Evolutionary conservation across 2,113 vertebrate species (phyloP), one percentile per base, ranked within the genome.

Genomic region (Cygnus atratus): DNA sequence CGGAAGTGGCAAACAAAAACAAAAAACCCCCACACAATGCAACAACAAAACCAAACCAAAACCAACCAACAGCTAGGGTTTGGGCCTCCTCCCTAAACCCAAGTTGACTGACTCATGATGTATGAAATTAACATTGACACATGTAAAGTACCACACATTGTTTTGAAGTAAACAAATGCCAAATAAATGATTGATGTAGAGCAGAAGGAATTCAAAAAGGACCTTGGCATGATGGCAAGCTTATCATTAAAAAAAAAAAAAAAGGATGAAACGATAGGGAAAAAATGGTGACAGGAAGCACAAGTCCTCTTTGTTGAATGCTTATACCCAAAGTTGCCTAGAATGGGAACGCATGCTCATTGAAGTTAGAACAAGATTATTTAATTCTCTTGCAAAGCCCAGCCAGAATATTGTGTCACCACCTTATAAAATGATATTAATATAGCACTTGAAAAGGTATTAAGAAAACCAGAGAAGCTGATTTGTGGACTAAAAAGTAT

Each of bases 341-440:
- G 43, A 94, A 93, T 8, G 63, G 57, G 89, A 93, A 84, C 31
- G 48, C 20, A 55, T 41, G 41, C 85, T 66, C 92, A 89, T 35
- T 33, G 87, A 94, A 96, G 95, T 93, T 79, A 96, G 92, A 92
- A 79, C 43, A 55, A 81, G 88, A 95, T 97, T 94, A 96, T 90
- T 88, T 85, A 77, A 91, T 88, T 90, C 84, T 70, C 73, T 24
- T 37, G 74, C 28, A 83, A 97, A 98, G 87, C 55, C 91, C 59
- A 79, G 89, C 63, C 85, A 84, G 77, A 96, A 96, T 92, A 74
- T 58, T 81, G 72, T 77, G 95, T 97, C 89, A 94, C 68, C 95
- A 95, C 88, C 92, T 97, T 94, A 95, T 91, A 96, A 97, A 97
- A 93, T 78, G 46, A 89, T 92, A 96, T 73, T 95, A 96, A 97